Conservation (phyloP, 2,113 vertebrate genomes). For the Halichoerus grypus region DNA sequence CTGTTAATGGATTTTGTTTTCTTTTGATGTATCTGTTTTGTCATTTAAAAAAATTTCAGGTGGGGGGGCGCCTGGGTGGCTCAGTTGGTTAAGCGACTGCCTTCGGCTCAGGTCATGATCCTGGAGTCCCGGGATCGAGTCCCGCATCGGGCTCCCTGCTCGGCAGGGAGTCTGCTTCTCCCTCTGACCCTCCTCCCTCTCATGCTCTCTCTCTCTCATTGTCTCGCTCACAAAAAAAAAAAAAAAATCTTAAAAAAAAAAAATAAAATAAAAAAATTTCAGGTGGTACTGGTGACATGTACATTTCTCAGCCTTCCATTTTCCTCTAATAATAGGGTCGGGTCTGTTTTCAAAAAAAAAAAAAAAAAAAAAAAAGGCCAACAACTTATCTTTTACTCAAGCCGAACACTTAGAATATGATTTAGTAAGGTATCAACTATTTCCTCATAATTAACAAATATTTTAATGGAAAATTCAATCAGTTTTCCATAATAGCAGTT, state of each 20-base stretch:
- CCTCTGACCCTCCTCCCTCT: too few relatives aligned
- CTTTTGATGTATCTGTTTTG: background rate
- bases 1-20: background rate
- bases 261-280: background rate
- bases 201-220: too few relatives aligned
- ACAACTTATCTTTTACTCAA: background rate
- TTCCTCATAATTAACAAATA: background rate
- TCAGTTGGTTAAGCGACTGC: too few relatives aligned
- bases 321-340: background rate
- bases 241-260: too few relatives aligned
- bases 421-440: background rate
- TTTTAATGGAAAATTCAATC: background rate
- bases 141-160: too few relatives aligned
- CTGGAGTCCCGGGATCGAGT: too few relatives aligned
- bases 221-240: too few relatives aligned
- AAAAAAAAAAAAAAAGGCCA: rapidly evolving
- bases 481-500: background rate
- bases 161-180: too few relatives aligned
- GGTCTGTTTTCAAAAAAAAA: background rate
- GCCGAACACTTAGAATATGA: background rate
- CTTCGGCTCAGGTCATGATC: too few relatives aligned
- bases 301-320: background rate
- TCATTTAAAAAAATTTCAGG: background rate
- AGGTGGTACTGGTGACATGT: background rate
- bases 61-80: too few relatives aligned